Evolutionary conservation across 2,888 invertebrate genomes (phyloP).

Genomic region (Polyploca ridens): DNA sequence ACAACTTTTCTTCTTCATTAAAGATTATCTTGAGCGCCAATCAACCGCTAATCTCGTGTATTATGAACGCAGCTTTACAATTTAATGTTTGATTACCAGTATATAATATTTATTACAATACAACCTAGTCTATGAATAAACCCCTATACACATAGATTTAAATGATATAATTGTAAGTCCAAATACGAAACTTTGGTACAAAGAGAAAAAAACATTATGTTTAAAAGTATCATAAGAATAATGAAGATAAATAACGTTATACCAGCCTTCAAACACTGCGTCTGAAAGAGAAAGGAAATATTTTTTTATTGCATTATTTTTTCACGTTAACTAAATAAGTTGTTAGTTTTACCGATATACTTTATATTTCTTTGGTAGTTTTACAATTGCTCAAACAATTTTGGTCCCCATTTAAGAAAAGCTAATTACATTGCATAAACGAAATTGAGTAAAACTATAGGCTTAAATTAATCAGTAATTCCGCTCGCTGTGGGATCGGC

Average conservation of each 20-base stretch:
- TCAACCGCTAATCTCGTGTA: neutral
- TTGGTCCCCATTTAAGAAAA: no score
- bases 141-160: constrained; percentile 24
- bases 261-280: neutral
- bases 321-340: neutral
- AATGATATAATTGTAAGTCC: constrained; percentile 45
- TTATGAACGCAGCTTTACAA: constrained; percentile 9
- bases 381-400: no score
- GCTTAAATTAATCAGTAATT: no score
- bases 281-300: constrained; percentile 20
- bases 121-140: constrained; percentile 26
- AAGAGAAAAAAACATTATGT: constrained; percentile 23
- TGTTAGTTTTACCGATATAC: no score
- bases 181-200: constrained; percentile 61
- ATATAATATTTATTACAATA: constrained; percentile 21
- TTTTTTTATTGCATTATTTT: neutral
- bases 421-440: no score
- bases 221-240: neutral
- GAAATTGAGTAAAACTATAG: no score
- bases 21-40: neutral
- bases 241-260: neutral
- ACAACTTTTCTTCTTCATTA: neutral
- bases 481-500: no score
- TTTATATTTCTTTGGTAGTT: no score
- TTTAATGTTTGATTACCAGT: constrained; percentile 5